Base-by-base conservation (phyloP, 2,888 invertebrate species). In the Drosophila paracracens region DNA sequence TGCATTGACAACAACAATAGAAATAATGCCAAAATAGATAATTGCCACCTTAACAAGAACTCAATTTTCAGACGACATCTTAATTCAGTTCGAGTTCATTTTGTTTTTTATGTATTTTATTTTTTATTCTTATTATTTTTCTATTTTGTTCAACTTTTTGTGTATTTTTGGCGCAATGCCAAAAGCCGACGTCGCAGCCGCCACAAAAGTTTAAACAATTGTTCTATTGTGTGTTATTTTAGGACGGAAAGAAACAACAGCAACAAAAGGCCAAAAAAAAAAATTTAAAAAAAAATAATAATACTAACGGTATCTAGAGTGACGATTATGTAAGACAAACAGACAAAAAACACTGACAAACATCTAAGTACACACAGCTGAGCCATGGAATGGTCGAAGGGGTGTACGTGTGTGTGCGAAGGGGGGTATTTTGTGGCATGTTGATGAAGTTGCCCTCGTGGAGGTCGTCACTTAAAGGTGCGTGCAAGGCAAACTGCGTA, bases 321-420 rank as follows among this genome's bases (percentile, higher is more conserved):
- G 86, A 89, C 84, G 90, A 90, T 90, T 88, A 90, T 88, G 87
- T 90, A 88, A 88, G 89, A 82, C 82, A 90, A 87, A 81, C 74
- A 85, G 72, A 79, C 72, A 60, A 58, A 64, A 75, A 63, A 67
- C 38, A 43, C 78, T 31, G 76, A 83, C 84, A 89, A 86, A 85
- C 87, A 90, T 87, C 90, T 87, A 90, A 89, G 67, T 57, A 85
- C 74, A 83, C 84, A 87, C 62, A 71, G 59, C 18, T 53, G 48
- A 29, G 35, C 46, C 13, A 46, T 1, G 0, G n/a, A 46, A 11
- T 2, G 8, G 13, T 7, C 13, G 18, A 18, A 18, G 29, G 4
- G 27, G n/a, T 7, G 56, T 16, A 8, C 25, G 25, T 46, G 46
- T 25, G 21, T 25, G 13, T 16, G 18, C 6, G 6, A 16, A 46